Percentiles rank a stretch among this genome's conserved stretches.
Evolutionary conservation across 2,888 invertebrate species (phyloP).

Genomic region (Phortica magna): DNA sequence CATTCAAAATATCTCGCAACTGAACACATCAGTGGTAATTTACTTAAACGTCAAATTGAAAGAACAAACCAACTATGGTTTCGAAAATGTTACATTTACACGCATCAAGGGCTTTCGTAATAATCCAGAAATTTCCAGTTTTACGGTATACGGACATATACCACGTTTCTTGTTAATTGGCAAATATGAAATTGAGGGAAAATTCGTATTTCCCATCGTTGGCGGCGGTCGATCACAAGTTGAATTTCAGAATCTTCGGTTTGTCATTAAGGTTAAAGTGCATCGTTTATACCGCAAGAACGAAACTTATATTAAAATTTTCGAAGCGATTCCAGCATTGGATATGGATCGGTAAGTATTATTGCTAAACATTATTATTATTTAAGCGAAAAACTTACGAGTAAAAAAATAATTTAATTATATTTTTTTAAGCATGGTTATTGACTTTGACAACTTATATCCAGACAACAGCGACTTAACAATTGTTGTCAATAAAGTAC

Average conservation of each 20-base stretch:
- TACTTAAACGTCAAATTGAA: conserved; percentile 8
- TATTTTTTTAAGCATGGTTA: background rate
- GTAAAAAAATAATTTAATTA: background rate
- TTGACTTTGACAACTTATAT: background rate
- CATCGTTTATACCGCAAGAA: background rate
- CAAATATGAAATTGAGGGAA: conserved; percentile 39
- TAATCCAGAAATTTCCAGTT: conserved; percentile 29
- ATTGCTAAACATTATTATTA: background rate
- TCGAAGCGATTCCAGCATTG: background rate
- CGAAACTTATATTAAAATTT: background rate
- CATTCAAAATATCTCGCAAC: background rate
- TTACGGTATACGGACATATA: background rate
- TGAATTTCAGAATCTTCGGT: conserved; percentile 42
- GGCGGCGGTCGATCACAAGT: conserved; percentile 36
- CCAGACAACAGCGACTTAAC: background rate
- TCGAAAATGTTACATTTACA: conserved; percentile 37
- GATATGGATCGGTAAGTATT: background rate
- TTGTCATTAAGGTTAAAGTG: conserved; percentile 24
- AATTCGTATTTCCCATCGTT: conserved; percentile 41
- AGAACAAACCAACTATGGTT: conserved; percentile 33
- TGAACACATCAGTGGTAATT: background rate
- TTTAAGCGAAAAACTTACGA: background rate
- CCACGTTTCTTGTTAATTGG: conserved; percentile 40
- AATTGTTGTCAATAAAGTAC: background rate
- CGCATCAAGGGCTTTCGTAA: conserved; percentile 43